Base-by-base conservation (phyloP, 1,140 invertebrate species). In the Agrilus planipennis region DNA sequence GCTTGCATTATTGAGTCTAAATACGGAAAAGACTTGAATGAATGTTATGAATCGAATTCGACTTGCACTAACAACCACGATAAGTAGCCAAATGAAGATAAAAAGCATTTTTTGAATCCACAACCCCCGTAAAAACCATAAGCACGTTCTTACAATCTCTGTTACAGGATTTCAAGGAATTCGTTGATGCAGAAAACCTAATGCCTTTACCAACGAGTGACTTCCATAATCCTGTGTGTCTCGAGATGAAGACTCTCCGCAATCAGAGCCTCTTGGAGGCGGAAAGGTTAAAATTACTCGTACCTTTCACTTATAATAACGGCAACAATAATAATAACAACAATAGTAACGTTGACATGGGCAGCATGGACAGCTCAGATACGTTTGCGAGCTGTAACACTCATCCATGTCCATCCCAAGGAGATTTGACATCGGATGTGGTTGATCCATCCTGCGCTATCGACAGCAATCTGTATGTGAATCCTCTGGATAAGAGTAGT, bases 301-400 rank as follows among this genome's bases (percentile, higher is more conserved):
- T 61, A 28, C 63, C 63, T n/a, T 68, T 68, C 35, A 38, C 34
- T 27, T 30, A 34, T 43, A 15, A 22, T 39, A 15, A 62, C 54
- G 4, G 58, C 58, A 43, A 58, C 54, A 29, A 62, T 55, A 27
- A 62, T 44, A 59, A 63, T 47, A 64, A 62, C 38, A 67, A 68
- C 46, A 63, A 63, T 41, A 72, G 72, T 54, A 75, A 70, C 45
- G 63, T 54, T 38, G 81, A 85, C 38, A 63, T 81, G 42, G 80
- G 77, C 36, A 84, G 79, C 57, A 73, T 85, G 28, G 82, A 85
- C 55, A 87, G 82, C 53, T 86, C 82, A 19, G 90, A 94, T 66
- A 95, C 90, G 39, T 96, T 89, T 67, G 87, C 87, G 59, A 92
- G 87, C 65, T 96, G 90, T 71, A 82, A 89, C 69, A 94, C 90